Evolutionary conservation across 2,888 invertebrate species (phyloP), one percentile per base, ranked within the genome.

Genomic region (Oconnorella tubifera): DNA sequence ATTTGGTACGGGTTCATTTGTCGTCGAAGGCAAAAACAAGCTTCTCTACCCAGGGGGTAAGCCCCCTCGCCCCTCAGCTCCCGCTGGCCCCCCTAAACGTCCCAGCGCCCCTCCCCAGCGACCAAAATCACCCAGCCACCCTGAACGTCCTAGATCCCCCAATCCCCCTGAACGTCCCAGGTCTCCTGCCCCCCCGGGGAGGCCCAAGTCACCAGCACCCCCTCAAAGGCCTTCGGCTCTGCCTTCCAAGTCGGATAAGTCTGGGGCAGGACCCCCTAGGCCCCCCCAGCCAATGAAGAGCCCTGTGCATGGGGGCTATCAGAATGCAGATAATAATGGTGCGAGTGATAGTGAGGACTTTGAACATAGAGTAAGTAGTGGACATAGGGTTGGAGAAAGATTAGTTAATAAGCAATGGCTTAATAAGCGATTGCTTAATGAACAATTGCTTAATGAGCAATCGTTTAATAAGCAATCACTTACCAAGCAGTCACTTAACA

Each of bases 1-100:
- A 33, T 66, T 72, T 55, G 71, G 71, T 3, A 65, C 68, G 10
- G 72, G 70, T 27, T 55, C 68, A 1, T 72, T 72, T 58, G 92
- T 60, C 0, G 60, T 49, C 23, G 60, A 60, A n/a, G 1, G n/a
- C 28, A 60, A 50, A 23, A 56, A 50, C 31, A 59, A 56, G 32
- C 57, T 56, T 33, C 51, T 62, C 1, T 56, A 62, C 29, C 66
- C 66, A 32, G 63, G 62, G 6, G 60, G 50, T 51, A 56, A 62
- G 50, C 63, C 63, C 28, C 63, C 63, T 1, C 59, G 49, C 28
- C 63, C 3, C 28, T 59, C 58, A 49, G 23, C 57, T 29, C 27
- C 40, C 28, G 59, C 40, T 6, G 58, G 50, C 1, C 53, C 53
- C 10, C 53, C 40, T 6, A 40, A 23, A 25, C 48, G 50, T 40